Evolutionary conservation across 2,888 invertebrate species (phyloP), one percentile per base, ranked within the genome.

Genomic region (Cosmia trapezina): DNA sequence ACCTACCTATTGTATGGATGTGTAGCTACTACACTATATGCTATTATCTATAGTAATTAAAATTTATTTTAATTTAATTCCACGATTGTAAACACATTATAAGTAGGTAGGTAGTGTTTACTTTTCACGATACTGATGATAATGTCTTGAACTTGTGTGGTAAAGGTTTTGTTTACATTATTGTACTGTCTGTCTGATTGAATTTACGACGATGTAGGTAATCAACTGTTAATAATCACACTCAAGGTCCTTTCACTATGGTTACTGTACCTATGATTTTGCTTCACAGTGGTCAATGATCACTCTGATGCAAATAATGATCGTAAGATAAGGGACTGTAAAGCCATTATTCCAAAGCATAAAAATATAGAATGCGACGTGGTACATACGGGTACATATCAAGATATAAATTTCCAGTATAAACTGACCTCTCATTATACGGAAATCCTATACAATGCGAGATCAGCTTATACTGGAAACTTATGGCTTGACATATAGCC

Each of bases 91-190:
- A 51, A n/a, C 43, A 66, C 51, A 43, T n/a, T n/a, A n/a, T n/a
- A n/a, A n/a, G n/a, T n/a, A n/a, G n/a, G n/a, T n/a, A n/a, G n/a
- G 5, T 51, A 8, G 59, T 72, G 43, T 43, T 72, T 72, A 45
- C 49, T 43, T 51, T 49, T 22, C 19, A 22, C 43, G 14, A 22
- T 11, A 57, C 17, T 8, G 19, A 47, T 70, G 19, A 47, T 70
- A 70, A 57, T 33, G 33, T 28, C 22, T 19, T 22, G 57, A 72
- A 45, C 33, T 53, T 54, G n/a, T 28, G 12, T 12, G 22, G 37
- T 43, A 14, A 33, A 11, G 22, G 4, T 22, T 22, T 59, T 43
- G 28, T 56, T 49, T 33, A 33, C 28, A 59, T 8, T 59, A 37
- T 59, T n/a, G 8, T 51, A 11, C 1, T 11, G n/a, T n/a, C n/a